Percentiles rank a stretch among this genome's conserved stretches.
phyloP scores from a whole-genome alignment of 2,797 vertebrate species.

The Okamejei kenojei region DNA sequence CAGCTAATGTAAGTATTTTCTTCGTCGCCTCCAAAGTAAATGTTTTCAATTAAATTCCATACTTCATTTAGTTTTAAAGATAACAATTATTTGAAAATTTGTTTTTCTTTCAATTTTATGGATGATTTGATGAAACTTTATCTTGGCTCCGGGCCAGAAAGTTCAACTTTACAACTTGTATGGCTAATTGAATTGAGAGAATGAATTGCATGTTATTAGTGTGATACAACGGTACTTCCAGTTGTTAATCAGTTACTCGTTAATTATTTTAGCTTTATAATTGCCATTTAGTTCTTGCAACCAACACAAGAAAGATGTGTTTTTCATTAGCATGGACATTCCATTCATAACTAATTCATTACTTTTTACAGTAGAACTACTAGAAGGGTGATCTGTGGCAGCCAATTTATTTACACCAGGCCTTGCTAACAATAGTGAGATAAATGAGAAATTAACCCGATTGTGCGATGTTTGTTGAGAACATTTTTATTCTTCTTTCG shows the following conservation, averaged over 20 bases:
- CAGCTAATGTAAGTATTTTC: not conserved
- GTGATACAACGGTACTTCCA: not conserved
- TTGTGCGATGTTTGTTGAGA: not conserved
- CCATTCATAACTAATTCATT: not conserved
- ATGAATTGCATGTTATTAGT: not conserved
- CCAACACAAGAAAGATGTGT: not conserved
- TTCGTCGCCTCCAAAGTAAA: not conserved
- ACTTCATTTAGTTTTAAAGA: conserved; percentile 28
- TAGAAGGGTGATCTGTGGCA: not conserved
- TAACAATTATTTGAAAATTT: not conserved
- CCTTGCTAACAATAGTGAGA: not conserved
- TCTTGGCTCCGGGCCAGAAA: not conserved
- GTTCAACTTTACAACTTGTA: not conserved
- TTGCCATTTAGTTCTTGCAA: not conserved
- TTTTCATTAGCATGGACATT: not conserved
- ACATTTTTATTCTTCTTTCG: not conserved
- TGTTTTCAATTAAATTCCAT: conserved; percentile 5
- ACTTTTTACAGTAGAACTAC: not conserved
- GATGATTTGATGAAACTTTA: conserved; percentile 13
- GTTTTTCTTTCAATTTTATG: conserved; percentile 7
- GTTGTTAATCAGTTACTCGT: not conserved
- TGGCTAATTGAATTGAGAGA: not conserved
- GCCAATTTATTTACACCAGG: not conserved
- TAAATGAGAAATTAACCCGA: not conserved
- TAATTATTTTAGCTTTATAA: not conserved